Percentiles rank a stretch among this genome's conserved stretches.
Conservation (phyloP, 2,888 invertebrate genomes). For the Ectropis crepuscularia region DNA sequence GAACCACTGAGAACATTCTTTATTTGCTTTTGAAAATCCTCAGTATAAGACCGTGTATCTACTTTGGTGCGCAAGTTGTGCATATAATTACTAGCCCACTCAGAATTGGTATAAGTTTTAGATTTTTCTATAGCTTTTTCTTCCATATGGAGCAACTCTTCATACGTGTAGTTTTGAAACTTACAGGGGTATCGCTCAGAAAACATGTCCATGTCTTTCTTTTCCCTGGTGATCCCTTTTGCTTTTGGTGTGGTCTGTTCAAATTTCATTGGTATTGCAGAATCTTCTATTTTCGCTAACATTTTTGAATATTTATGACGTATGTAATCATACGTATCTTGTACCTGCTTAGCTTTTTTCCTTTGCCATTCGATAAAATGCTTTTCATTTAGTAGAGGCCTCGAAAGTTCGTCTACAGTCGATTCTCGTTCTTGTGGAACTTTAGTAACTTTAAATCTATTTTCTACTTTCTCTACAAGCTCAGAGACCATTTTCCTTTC, state of each 20-base stretch:
- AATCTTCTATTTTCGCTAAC: conserved; percentile 63
- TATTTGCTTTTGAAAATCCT: conserved; percentile 78
- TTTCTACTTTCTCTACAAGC: conserved; percentile 68
- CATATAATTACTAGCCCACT: conserved; percentile 79
- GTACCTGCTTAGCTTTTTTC: conserved; percentile 73
- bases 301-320: conserved; percentile 74
- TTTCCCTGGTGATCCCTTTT: conserved; percentile 53
- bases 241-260: conserved; percentile 37
- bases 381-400: conserved; percentile 73
- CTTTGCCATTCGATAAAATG: conserved; percentile 85
- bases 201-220: conserved; percentile 69
- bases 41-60: conserved; percentile 67
- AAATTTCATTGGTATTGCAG: conserved; percentile 50
- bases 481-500: conserved; percentile 73
- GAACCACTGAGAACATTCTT: conserved; percentile 76
- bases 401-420: conserved; percentile 71
- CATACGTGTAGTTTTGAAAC: conserved; percentile 71
- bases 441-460: conserved; percentile 67
- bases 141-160: conserved; percentile 67
- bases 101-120: conserved; percentile 60
- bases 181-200: conserved; percentile 64
- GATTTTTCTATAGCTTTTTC: conserved; percentile 59
- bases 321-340: conserved; percentile 71
- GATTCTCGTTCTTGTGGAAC: conserved; percentile 62
- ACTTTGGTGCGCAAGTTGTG: conserved; percentile 76